Evolutionary conservation across 1,140 invertebrate genomes (phyloP).

Genomic region (Lasioglossum albipes): DNA sequence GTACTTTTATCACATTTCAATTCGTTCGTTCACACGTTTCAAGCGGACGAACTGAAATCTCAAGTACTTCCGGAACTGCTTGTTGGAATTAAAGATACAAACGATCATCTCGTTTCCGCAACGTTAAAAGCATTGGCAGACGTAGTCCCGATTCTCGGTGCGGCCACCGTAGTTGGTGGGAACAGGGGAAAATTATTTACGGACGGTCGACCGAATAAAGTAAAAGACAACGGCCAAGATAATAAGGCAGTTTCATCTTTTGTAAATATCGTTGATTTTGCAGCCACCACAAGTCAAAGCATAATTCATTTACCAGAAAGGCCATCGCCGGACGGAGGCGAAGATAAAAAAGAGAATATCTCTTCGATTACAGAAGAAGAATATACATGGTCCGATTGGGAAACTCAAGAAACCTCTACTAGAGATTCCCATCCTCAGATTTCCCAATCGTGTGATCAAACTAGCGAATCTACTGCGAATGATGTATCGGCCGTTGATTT

Average conservation of each 20-base stretch:
- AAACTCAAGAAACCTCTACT: conserved; percentile 79
- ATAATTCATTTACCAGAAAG: conserved; percentile 83
- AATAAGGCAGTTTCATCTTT: neutral
- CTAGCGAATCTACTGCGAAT: neutral
- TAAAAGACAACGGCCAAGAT: conserved; percentile 33
- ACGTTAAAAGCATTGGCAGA: conserved; percentile 90
- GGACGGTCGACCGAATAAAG: conserved; percentile 86
- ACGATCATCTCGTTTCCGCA: conserved; percentile 88
- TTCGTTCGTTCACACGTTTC: conserved; percentile 85
- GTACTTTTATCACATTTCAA: conserved; percentile 87
- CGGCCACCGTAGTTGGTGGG: conserved; percentile 89
- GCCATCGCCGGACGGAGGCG: conserved; percentile 89
- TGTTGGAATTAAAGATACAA: conserved; percentile 90
- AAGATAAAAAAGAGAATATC: conserved; percentile 83
- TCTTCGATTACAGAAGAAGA: conserved; percentile 78
- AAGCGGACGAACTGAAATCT: conserved; percentile 84
- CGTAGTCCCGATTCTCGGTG: conserved; percentile 90
- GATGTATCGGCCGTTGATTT: neutral
- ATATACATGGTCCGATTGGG: conserved; percentile 89
- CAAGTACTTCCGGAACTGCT: conserved; percentile 89
- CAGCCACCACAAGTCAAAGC: conserved; percentile 11
- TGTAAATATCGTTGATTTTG: conserved; percentile 4
- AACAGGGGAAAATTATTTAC: conserved; percentile 89
- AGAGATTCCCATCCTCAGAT: neutral
- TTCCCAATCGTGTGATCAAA: neutral